Conservation (phyloP, 2,797 vertebrate species). For the Falco columbarius region DNA sequence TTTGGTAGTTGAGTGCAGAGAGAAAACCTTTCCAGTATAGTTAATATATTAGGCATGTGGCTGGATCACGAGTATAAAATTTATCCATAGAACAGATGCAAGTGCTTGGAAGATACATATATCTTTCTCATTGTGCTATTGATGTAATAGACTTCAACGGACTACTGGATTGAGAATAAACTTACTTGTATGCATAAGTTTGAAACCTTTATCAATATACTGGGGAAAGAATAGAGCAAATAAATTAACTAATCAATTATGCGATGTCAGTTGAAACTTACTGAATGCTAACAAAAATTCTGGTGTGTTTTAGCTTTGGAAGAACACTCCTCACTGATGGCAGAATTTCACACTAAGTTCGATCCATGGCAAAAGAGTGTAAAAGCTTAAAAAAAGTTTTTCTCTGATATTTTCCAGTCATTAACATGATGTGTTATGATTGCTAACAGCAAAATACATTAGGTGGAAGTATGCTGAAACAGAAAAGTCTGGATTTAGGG, state of each 20-base stretch:
- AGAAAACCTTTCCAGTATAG: background rate
- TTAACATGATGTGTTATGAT: background rate
- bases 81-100: background rate
- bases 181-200: background rate
- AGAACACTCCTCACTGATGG: background rate
- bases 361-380: background rate
- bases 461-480: background rate
- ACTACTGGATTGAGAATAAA: background rate
- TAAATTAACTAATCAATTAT: conserved; percentile 31
- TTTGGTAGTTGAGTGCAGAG: background rate
- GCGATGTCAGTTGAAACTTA: background rate
- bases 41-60: background rate
- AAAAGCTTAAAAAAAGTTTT: background rate
- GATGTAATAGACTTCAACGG: conserved; percentile 22
- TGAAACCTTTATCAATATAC: conserved; percentile 24
- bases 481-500: background rate
- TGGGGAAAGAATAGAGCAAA: conserved; percentile 1
- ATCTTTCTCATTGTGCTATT: background rate
- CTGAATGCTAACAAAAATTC: background rate
- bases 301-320: background rate
- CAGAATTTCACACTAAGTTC: background rate
- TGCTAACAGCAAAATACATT: background rate
- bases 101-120: background rate
- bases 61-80: background rate
- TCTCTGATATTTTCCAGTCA: background rate